These are phyloP conservation scores for Goniozus legneri DNA, from an alignment of 1,140 invertebrate species.

Conservation along the genomic window DNA sequence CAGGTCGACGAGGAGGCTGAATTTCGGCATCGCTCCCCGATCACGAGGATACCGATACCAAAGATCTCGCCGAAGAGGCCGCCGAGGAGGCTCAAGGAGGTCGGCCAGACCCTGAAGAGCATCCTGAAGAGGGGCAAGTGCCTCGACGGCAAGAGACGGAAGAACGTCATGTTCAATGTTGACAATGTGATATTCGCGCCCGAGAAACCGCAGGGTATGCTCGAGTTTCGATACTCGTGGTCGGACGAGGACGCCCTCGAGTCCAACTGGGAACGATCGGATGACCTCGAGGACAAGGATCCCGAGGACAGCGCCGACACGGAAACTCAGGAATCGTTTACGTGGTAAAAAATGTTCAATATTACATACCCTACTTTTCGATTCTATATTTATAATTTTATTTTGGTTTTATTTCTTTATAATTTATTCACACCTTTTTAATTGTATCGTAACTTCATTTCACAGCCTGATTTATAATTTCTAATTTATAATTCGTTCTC, in stretches of 20 bases:
- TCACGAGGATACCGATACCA: conserved; percentile 46
- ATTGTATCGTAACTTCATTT: too few species aligned
- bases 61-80: conserved; percentile 52
- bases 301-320: conserved; percentile 6
- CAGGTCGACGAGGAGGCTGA: conserved; percentile 26
- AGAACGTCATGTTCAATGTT: conserved; percentile 48
- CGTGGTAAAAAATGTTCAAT: background rate
- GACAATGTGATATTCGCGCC: conserved; percentile 52
- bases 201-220: conserved; percentile 38
- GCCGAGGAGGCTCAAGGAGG: conserved; percentile 43
- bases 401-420: too few species aligned
- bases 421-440: too few species aligned
- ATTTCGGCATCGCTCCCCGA: background rate
- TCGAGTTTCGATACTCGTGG: background rate
- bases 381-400: too few species aligned
- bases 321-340: conserved; percentile 5
- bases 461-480: too few species aligned
- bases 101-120: conserved; percentile 46
- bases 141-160: conserved; percentile 43
- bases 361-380: too few species aligned
- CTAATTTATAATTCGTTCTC: too few species aligned
- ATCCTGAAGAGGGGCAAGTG: conserved; percentile 54
- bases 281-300: background rate
- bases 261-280: too few species aligned
- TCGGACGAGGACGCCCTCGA: too few species aligned